Percentiles rank a stretch among this genome's conserved stretches.
These are phyloP conservation scores for Corynorhinus townsendii DNA, from an alignment of 2,113 vertebrate genomes.

Conservation along the genomic window DNA sequence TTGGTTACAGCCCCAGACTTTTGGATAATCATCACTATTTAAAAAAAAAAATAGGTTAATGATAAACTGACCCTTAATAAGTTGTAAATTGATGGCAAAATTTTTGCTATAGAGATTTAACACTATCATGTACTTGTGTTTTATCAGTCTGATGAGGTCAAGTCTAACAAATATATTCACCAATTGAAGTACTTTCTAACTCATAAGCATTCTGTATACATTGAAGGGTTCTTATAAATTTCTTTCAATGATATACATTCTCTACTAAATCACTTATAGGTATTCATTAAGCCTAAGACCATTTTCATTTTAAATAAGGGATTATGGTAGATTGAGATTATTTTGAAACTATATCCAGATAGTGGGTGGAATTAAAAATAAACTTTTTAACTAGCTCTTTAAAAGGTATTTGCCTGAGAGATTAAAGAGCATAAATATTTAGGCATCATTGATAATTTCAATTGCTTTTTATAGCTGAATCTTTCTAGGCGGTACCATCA, in stretches of 20 bases:
- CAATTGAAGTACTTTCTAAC: not conserved
- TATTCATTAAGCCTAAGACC: not conserved
- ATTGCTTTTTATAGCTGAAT: slow-evolving; percentile 11
- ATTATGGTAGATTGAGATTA: not conserved
- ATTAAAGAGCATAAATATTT: slow-evolving; percentile 28
- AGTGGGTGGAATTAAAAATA: slow-evolving; percentile 24
- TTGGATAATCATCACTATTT: not conserved
- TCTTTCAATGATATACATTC: not conserved
- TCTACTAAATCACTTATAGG: slow-evolving; percentile 1
- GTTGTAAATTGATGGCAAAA: not conserved
- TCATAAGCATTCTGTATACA: not conserved
- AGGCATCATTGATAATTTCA: not conserved
- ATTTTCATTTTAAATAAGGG: not conserved
- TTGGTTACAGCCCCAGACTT: not conserved
- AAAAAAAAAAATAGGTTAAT: not conserved
- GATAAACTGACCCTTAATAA: not conserved
- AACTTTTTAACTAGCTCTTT: not conserved
- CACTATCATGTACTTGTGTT: not conserved
- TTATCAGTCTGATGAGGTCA: slow-evolving; percentile 9
- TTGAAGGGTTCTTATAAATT: not conserved
- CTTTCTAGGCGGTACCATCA: not conserved
- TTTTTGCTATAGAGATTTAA: slow-evolving; percentile 21
- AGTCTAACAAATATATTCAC: slow-evolving; percentile 1
- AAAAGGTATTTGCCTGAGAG: not conserved
- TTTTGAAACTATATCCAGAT: slow-evolving; percentile 21